Conservation (phyloP, 2,888 invertebrate genomes). For the Drosophila longiperda region DNA sequence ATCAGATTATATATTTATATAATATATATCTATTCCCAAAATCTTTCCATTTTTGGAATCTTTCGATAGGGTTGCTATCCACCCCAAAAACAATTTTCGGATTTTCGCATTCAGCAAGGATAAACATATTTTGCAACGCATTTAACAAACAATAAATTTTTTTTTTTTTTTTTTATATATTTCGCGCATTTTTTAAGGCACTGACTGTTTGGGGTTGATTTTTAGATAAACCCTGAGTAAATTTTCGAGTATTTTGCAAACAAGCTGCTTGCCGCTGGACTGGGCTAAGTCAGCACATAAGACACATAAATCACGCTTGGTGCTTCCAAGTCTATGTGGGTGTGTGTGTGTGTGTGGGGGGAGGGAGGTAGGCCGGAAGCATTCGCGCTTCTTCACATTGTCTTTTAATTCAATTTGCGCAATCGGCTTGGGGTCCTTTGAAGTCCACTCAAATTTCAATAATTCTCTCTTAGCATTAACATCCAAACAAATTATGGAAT, state of each 20-base stretch:
- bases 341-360: conserved; percentile 17
- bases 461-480: conserved; percentile 70
- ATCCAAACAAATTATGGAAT: conserved; percentile 65
- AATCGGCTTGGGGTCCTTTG: conserved; percentile 65
- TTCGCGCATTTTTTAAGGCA: conserved; percentile 35
- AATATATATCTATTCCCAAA: neutral
- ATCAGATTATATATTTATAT: neutral
- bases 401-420: conserved; percentile 77
- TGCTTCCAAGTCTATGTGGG: conserved; percentile 39
- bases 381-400: conserved; percentile 60
- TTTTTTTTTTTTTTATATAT: conserved; percentile 52
- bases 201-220: conserved; percentile 47
- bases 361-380: conserved; percentile 23
- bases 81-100: conserved; percentile 19
- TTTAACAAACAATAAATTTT: conserved; percentile 32
- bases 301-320: conserved; percentile 78
- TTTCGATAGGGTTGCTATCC: neutral
- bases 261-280: conserved; percentile 52
- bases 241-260: conserved; percentile 72
- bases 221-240: conserved; percentile 35
- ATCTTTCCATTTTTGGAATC: neutral
- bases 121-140: conserved; percentile 48
- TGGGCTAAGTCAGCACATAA: conserved; percentile 57
- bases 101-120: conserved; percentile 51
- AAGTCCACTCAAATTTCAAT: conserved; percentile 81